A percentile compares a stretch with the other conserved stretches of the same genome.
Evolutionary conservation across 1,140 invertebrate genomes (phyloP).

Genomic region (Ceratina japonica): DNA sequence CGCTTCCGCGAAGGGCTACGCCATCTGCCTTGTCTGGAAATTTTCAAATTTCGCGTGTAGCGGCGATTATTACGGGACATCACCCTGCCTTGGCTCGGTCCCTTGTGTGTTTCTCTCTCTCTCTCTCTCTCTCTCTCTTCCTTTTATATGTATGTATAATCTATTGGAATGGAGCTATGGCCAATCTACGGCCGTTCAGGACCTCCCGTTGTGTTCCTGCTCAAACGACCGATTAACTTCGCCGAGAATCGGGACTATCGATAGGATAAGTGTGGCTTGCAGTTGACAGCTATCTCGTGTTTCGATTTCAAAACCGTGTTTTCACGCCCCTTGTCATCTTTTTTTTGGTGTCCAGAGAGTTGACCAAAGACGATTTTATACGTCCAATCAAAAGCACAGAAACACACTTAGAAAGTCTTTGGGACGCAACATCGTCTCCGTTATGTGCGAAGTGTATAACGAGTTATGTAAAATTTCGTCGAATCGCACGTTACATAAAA

Average conservation of each 20-base stretch:
- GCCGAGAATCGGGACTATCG: not conserved
- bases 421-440: not conserved
- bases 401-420: not conserved
- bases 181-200: not conserved
- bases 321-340: not conserved
- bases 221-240: slow-evolving; percentile 9
- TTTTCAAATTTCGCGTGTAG: slow-evolving; percentile 46
- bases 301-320: not conserved
- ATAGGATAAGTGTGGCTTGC: slow-evolving; percentile 24
- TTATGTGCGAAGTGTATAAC: not conserved
- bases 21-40: slow-evolving; percentile 59
- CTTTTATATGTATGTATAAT: not conserved
- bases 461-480: not conserved
- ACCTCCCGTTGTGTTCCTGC: slow-evolving; percentile 10
- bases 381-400: no score
- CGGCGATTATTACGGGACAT: slow-evolving; percentile 49
- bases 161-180: not conserved
- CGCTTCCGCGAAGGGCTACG: slow-evolving; percentile 58
- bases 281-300: slow-evolving; percentile 35
- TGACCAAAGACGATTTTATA: not conserved
- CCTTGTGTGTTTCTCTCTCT: not conserved
- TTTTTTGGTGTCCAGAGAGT: not conserved
- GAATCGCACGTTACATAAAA: not conserved
- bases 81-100: not conserved
- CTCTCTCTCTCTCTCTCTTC: no score